These are phyloP conservation scores for Sceloporus undulatus DNA, from an alignment of 2,113 vertebrate species.

Conservation along the genomic window DNA sequence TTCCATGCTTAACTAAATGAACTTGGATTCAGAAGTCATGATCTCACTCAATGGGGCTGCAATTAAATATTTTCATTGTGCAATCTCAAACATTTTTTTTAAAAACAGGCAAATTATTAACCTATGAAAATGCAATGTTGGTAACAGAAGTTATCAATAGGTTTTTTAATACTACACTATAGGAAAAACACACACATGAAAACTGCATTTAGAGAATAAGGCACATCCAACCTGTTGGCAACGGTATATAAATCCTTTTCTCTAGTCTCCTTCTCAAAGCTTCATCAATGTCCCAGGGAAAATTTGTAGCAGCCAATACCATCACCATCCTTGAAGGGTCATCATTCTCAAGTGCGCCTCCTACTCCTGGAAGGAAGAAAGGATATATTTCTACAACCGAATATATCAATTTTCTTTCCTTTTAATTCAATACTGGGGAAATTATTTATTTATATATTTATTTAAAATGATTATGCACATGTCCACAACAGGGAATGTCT, in stretches of 20 bases:
- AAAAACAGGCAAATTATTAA: slow-evolving; percentile 46
- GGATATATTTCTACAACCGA: background rate
- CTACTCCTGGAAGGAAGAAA: slow-evolving; percentile 76
- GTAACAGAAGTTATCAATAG: slow-evolving; percentile 19
- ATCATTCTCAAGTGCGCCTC: slow-evolving; percentile 84
- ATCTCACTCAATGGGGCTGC: slow-evolving; percentile 45
- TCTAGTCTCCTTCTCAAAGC: slow-evolving; percentile 84
- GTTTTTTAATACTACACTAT: slow-evolving; percentile 22
- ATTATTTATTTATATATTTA: too few species aligned
- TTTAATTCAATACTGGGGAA: background rate
- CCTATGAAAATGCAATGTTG: slow-evolving; percentile 47
- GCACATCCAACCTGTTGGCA: slow-evolving; percentile 80
- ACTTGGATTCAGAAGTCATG: slow-evolving; percentile 57
- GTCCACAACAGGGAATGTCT: too few species aligned
- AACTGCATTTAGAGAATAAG: slow-evolving; percentile 16
- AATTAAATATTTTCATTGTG: slow-evolving; percentile 61
- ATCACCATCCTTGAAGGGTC: slow-evolving; percentile 88
- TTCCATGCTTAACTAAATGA: slow-evolving; percentile 63
- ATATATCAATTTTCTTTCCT: background rate
- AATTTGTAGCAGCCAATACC: slow-evolving; percentile 87
- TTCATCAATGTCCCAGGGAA: slow-evolving; percentile 88
- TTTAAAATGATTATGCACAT: too few species aligned
- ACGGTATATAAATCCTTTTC: slow-evolving; percentile 86
- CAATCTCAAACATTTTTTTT: slow-evolving; percentile 52
- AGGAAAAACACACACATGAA: slow-evolving; percentile 40